Base-by-base conservation (phyloP, 1,140 invertebrate species). In the Aphelenchoides fujianensis region DNA sequence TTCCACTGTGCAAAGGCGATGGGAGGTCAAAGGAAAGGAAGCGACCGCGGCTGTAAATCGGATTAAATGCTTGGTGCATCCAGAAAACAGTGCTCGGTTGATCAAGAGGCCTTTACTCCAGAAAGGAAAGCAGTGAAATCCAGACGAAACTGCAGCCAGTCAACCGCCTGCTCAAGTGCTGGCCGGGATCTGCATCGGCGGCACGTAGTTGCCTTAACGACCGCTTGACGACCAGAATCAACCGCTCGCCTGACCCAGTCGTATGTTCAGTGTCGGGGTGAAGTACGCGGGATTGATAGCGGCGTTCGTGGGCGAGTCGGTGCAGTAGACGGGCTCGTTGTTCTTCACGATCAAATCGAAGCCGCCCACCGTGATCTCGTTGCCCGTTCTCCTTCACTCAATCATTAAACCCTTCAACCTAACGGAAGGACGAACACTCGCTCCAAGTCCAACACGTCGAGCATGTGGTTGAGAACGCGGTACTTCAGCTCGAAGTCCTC, bases 401-500 rank as follows among this genome's bases (percentile, higher is more conserved):
- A n/a, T 74, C 19, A 30, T 74, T 68, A 1, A 27, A 19, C 27
- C 23, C 19, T n/a, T 0, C 41, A 3, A 7, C 54, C 3, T 28
- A 37, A 2, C 19, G n/a, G 19, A 32, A 34, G 30, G 41, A 64
- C 35, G 41, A 59, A 86, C 86, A 84, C 85, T 74, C 85, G 85
- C 82, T 88, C 87, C 37, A 88, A 69, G 72, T 88, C 87, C 16
- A 88, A 69, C 0, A 88, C 85, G 82, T 87, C 86, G 0, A 88
- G 75, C 23, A 87, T 82, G 77, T 88, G 87, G 74, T 84, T 85
- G 0, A 88, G 75, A 0, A 88, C 78, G 9, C 86, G 85, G 80
- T 74, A 86, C 69, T 88, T 88, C 2, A 88, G 73, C 7, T 86
- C 83, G 74, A 86, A 87, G 78, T 88, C 87, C 57, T 88, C 87